Evolutionary conservation across 2,797 vertebrate genomes (phyloP), one percentile per base, ranked within the genome.

Genomic region (Danio choprae): DNA sequence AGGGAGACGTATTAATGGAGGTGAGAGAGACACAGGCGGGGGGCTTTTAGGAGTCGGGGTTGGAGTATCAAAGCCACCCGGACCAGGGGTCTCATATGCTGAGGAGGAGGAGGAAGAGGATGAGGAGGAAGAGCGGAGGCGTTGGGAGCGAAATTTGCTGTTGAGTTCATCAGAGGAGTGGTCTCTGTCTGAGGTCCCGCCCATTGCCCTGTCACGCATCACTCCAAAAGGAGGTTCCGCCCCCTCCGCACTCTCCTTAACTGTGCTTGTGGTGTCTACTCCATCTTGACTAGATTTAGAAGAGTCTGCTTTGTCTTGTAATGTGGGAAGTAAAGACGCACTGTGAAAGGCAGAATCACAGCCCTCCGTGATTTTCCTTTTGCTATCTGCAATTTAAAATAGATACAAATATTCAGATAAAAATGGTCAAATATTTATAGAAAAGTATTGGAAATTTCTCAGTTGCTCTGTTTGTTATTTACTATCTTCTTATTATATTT

Each of bases 31-130:
- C 53, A 62, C 7, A 22, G 78, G 70, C 6, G 71, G 78, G 53
- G 92, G 87, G 74, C 88, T 91, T 82, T 89, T 92, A 12, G 91
- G 87, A 0, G 87, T 81, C 0, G 87, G 65, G 8, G 87, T 80
- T n/a, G 91, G 82, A 3, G 87, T 76, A 44, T 86, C 83, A 22
- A 83, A 84, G 71, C 78, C 77, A 74, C 71, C 55, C 0, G 77
- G 72, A 12, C 86, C 83, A 20, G 87, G 82, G 84, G 89, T 94
- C 88, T 90, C 91, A 59, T 92, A 93, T 7, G 92, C 85, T 0
- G 92, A 94, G 59, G 94, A 94, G 0, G 94, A 96, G 29, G 95
- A 93, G 0, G 92, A 88, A 12, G 90, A 94, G 8, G 95, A 96
- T 0, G 94, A 94, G 15, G 94, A 94, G 69, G 92, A 93, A 0